These are phyloP conservation scores for Heliconius hewitsoni DNA, from an alignment of 1,140 invertebrate species.

Conservation along the genomic window DNA sequence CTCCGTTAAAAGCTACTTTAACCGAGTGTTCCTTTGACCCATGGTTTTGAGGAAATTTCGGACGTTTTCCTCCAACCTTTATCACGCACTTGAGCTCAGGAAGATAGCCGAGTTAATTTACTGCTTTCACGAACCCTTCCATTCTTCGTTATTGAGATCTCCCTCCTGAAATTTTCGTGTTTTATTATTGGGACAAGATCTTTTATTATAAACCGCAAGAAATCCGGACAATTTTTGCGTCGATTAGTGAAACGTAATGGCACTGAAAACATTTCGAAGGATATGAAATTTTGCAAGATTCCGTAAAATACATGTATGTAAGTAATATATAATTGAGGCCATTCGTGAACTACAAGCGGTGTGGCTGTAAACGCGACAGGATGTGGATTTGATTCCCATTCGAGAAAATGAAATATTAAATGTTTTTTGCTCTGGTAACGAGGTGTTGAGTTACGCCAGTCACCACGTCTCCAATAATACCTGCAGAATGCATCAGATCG, in stretches of 20 bases:
- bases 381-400: too few relatives aligned
- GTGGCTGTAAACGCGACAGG: not conserved
- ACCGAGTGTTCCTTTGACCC: constrained; percentile 1
- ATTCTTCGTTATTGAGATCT: constrained; percentile 27
- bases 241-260: not conserved
- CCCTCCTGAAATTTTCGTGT: constrained; percentile 24
- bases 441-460: too few relatives aligned
- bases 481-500: too few relatives aligned
- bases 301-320: not conserved
- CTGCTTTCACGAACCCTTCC: constrained; percentile 32
- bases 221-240: constrained; percentile 3
- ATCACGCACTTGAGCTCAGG: constrained; percentile 25
- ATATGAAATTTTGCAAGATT: not conserved
- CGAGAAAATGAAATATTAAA: too few relatives aligned
- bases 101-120: constrained; percentile 33
- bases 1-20: constrained; percentile 4
- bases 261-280: not conserved
- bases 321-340: too few relatives aligned
- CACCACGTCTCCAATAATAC: too few relatives aligned
- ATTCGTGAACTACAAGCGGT: too few relatives aligned
- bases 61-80: constrained; percentile 22
- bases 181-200: constrained; percentile 23
- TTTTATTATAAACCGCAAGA: not conserved
- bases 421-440: too few relatives aligned
- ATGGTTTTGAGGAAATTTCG: constrained; percentile 20